These are phyloP conservation scores for Lottia scabra DNA, from an alignment of 2,888 invertebrate genomes.

Conservation along the genomic window DNA sequence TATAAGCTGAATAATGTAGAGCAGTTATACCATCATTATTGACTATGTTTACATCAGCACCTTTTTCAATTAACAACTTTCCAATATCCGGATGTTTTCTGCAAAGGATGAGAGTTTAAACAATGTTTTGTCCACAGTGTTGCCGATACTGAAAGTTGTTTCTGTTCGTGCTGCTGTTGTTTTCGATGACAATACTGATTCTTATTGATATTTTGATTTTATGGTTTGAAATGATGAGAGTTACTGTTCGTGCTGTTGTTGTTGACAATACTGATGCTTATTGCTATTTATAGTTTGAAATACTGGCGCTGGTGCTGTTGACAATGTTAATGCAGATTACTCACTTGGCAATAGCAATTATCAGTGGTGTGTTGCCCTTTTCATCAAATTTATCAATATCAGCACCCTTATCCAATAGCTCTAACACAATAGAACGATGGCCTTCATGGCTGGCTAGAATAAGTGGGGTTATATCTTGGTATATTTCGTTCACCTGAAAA, in stretches of 20 bases:
- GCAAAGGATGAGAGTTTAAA: not conserved
- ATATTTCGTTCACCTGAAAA: constrained; percentile 36
- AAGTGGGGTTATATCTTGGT: constrained; percentile 42
- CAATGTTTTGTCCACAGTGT: too few relatives aligned
- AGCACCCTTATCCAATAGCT: constrained; percentile 37
- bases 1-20: not conserved
- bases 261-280: too few relatives aligned
- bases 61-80: constrained; percentile 34
- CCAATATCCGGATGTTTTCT: constrained; percentile 74
- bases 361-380: constrained; percentile 41
- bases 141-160: too few relatives aligned
- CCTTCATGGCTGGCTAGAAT: constrained; percentile 45
- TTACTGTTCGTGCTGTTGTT: too few relatives aligned
- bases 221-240: too few relatives aligned
- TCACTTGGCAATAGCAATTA: constrained; percentile 44
- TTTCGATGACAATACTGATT: too few relatives aligned
- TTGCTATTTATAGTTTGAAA: too few relatives aligned
- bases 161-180: too few relatives aligned
- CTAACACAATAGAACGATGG: constrained; percentile 33
- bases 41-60: constrained; percentile 6
- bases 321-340: not conserved
- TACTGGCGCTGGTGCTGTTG: too few relatives aligned
- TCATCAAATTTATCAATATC: constrained; percentile 29
- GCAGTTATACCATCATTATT: not conserved
- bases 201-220: too few relatives aligned